phyloP scores from a whole-genome alignment of 2,888 invertebrate species.

The Brachynemurus nebulosus region DNA sequence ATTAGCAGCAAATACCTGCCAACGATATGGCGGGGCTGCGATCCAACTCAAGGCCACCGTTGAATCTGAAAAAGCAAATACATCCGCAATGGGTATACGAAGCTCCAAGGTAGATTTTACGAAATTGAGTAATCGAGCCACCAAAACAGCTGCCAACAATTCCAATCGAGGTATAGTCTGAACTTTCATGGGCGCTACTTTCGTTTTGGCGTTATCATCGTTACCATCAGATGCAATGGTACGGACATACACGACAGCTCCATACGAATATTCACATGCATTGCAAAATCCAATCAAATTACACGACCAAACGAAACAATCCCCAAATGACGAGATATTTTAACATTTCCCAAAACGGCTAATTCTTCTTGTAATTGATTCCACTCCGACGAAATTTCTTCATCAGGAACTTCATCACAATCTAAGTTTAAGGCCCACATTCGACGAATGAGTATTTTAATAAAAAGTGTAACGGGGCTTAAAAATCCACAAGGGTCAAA shows the following conservation, averaged over 20 bases:
- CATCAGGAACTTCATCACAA: background rate
- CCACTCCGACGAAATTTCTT: background rate
- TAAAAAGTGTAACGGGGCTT: background rate
- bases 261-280: slow-evolving; percentile 1
- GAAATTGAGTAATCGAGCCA: background rate
- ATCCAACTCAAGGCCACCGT: background rate
- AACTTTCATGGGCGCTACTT: background rate
- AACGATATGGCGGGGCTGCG: background rate
- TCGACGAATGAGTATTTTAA: background rate
- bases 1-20: slow-evolving; percentile 1
- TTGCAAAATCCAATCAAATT: background rate
- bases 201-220: background rate
- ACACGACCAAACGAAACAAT: background rate
- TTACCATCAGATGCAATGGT: background rate
- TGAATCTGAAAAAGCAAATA: background rate
- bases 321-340: slow-evolving; percentile 4
- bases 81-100: background rate
- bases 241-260: background rate
- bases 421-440: background rate
- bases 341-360: background rate
- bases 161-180: background rate
- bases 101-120: background rate
- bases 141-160: background rate
- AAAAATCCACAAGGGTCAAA: slow-evolving; percentile 2
- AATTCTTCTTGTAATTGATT: background rate